phyloP scores from a whole-genome alignment of 1,140 invertebrate species.

The Drosophila erecta region DNA sequence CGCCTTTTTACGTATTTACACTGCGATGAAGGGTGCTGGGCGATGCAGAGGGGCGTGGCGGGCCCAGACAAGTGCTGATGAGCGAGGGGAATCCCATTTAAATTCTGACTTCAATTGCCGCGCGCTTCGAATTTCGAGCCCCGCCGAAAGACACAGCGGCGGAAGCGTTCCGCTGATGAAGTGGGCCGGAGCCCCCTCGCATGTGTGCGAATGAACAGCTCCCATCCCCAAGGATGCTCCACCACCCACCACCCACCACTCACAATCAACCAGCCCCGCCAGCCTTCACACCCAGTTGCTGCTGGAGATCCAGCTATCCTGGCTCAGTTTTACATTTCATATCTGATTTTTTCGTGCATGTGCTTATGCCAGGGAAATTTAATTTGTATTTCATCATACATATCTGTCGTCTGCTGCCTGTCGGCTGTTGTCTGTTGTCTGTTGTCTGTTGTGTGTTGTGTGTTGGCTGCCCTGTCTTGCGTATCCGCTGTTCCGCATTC shows the following conservation, averaged over 20 bases:
- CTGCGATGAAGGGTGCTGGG: slow-evolving; percentile 17
- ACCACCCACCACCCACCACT: background rate
- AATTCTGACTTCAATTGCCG: slow-evolving; percentile 69
- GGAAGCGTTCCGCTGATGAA: slow-evolving; percentile 31
- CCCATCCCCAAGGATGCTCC: background rate
- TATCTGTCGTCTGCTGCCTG: slow-evolving; percentile 55
- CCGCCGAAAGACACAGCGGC: slow-evolving; percentile 3
- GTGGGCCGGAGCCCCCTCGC: background rate
- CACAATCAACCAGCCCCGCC: no score
- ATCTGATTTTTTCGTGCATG: slow-evolving; percentile 72
- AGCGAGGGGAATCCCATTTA: slow-evolving; percentile 48
- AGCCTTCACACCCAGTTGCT: background rate
- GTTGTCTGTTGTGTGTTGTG: background rate
- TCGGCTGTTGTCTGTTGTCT: slow-evolving; percentile 6
- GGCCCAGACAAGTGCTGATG: slow-evolving; percentile 44
- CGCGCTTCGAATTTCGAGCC: slow-evolving; percentile 47
- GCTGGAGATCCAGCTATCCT: slow-evolving; percentile 21
- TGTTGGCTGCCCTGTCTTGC: slow-evolving; percentile 2
- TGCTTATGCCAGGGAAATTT: slow-evolving; percentile 64
- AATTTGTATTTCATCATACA: slow-evolving; percentile 82
- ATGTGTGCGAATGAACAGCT: background rate
- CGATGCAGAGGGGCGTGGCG: no score
- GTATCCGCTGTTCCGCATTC: slow-evolving; percentile 2
- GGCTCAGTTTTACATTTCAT: slow-evolving; percentile 72
- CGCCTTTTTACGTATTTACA: slow-evolving; percentile 80